Evolutionary conservation across 2,797 vertebrate species (phyloP), one percentile per base, ranked within the genome.

Genomic region (Eurystomus glaucurus): DNA sequence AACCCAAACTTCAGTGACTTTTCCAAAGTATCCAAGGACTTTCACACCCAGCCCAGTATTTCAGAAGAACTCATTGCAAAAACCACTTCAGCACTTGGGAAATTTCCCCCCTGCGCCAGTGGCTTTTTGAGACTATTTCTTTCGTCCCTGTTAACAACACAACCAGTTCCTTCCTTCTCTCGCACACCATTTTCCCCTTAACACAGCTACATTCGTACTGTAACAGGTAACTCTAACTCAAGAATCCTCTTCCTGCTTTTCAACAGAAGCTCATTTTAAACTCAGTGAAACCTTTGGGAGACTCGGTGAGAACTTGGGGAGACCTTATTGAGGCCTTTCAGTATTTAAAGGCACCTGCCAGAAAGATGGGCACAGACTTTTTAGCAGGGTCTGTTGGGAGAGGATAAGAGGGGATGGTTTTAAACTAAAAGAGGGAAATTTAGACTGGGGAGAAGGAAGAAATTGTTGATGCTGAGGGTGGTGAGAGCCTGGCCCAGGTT

Each of bases 191-290:
- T 43, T 86, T 43, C 29, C 77, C 43, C 14, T 9, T 48, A 58
- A 57, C 0, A 0, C 19, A 48, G n/a, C 14, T 71, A 10, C 4
- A 9, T 28, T 82, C 9, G 4, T 52, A 20, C 21, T 41, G 11
- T 39, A 78, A 43, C 41, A 58, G 50, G 31, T 60, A 70, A 72
- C 48, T 46, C 51, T 7, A 64, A 69, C 50, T 62, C 70, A 23
- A 1, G 0, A 80, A 83, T 64, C 37, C 50, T 64, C 70, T 75
- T 37, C 66, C 8, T 28, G 20, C 16, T 62, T 78, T 72, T 65
- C 66, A 78, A 51, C 77, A 55, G 55, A 84, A 86, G 19, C 62
- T 79, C 68, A 26, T 78, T 71, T 85, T 51, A 79, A 85, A 70
- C 22, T 26, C 2, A 0, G 41, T 5, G 19, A 86, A 66, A 84